A percentile compares a stretch with the other conserved stretches of the same genome.
These are phyloP conservation scores for Hydrolagus colliei DNA, from an alignment of 2,797 vertebrate species.

Conservation along the genomic window DNA sequence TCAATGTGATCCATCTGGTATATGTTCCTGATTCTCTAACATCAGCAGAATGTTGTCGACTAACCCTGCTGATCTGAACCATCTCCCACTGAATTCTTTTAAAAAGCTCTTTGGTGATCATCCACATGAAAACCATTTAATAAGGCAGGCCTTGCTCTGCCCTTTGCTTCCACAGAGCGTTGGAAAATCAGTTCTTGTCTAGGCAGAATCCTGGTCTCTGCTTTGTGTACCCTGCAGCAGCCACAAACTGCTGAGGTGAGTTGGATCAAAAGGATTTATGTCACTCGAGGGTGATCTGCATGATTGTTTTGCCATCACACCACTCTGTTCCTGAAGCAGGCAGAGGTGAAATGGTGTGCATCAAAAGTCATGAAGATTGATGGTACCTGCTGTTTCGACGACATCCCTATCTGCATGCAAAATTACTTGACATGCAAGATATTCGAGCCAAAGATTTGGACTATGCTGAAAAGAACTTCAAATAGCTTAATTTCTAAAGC, in stretches of 20 bases:
- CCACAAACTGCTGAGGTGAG: constrained; percentile 41
- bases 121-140: constrained; percentile 34
- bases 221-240: constrained; percentile 29
- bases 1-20: constrained; percentile 14
- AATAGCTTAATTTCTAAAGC: constrained; percentile 52
- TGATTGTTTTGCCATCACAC: constrained; percentile 68
- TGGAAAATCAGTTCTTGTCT: constrained; percentile 34
- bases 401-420: constrained; percentile 49
- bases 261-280: constrained; percentile 44
- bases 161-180: constrained; percentile 32
- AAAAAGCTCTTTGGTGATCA: constrained; percentile 29
- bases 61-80: constrained; percentile 37
- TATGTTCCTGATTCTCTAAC: constrained; percentile 32
- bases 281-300: constrained; percentile 49
- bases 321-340: constrained; percentile 66
- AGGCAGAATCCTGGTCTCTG: background rate
- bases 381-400: constrained; percentile 59
- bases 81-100: constrained; percentile 37
- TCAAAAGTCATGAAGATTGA: constrained; percentile 82
- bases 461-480: constrained; percentile 47
- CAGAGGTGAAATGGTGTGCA: constrained; percentile 74
- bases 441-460: constrained; percentile 49
- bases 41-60: constrained; percentile 41
- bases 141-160: constrained; percentile 29
- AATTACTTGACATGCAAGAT: constrained; percentile 48